Conservation (phyloP, 1,140 invertebrate genomes). For the Drosophila kepulauana region DNA sequence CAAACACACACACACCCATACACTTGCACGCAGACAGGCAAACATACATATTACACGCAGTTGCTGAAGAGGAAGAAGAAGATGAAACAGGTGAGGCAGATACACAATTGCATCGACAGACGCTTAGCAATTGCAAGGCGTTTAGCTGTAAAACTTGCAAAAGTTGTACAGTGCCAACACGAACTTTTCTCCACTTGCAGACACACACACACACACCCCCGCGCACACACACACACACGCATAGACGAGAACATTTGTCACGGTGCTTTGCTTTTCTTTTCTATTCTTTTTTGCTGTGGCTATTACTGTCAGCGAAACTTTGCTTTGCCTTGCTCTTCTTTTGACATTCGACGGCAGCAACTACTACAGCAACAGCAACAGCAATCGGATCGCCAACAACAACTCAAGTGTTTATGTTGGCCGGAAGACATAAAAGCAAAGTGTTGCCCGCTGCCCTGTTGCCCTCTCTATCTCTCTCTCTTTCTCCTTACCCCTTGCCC, state of each 20-base stretch:
- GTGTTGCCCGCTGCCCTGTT: slow-evolving; percentile 27
- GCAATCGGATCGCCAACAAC: slow-evolving; percentile 32
- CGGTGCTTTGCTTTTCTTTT: slow-evolving; percentile 61
- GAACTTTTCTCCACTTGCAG: slow-evolving; percentile 57
- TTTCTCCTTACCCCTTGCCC: neutral
- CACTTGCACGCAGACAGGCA: neutral
- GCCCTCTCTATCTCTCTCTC: neutral
- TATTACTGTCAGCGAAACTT: slow-evolving; percentile 76
- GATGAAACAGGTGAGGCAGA: slow-evolving; percentile 17
- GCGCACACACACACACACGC: slow-evolving; percentile 23
- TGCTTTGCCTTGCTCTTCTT: slow-evolving; percentile 52
- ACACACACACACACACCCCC: slow-evolving; percentile 16
- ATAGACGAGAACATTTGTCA: slow-evolving; percentile 71
- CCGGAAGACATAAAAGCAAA: slow-evolving; percentile 83
- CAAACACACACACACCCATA: slow-evolving; percentile 4
- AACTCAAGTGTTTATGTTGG: slow-evolving; percentile 81
- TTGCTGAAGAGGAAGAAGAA: neutral
- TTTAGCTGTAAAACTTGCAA: slow-evolving; percentile 79
- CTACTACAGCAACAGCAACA: slow-evolving; percentile 10
- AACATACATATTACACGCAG: neutral
- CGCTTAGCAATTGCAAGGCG: slow-evolving; percentile 75
- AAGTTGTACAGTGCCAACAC: slow-evolving; percentile 62
- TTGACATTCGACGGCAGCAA: slow-evolving; percentile 43
- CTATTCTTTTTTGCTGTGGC: slow-evolving; percentile 56
- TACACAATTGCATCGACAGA: slow-evolving; percentile 27